Evolutionary conservation across 2,113 vertebrate genomes (phyloP).

Genomic region (Urocolius indicus): DNA sequence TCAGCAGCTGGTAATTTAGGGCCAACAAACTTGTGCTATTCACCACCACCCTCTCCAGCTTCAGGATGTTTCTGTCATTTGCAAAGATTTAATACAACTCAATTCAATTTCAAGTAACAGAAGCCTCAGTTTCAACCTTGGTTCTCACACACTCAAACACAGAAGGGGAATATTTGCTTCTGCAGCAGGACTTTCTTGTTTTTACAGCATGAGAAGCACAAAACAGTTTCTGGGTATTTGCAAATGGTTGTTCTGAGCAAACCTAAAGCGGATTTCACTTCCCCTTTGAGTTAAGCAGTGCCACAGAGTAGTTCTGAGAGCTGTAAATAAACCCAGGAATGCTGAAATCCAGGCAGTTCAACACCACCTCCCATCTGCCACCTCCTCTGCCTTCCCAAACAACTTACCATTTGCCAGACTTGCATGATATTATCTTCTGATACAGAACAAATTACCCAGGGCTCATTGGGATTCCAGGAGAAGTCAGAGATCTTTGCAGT

Average conservation of each 20-base stretch:
- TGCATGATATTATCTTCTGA: slow-evolving; percentile 99
- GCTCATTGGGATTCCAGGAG: slow-evolving; percentile 99
- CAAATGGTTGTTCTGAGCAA: not conserved
- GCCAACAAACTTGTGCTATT: not conserved
- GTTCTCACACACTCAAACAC: not conserved
- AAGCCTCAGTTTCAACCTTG: not conserved
- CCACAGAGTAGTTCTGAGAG: not conserved
- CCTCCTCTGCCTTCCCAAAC: not conserved
- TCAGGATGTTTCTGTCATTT: not conserved
- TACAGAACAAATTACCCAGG: slow-evolving; percentile 99
- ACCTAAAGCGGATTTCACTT: not conserved
- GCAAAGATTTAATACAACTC: not conserved
- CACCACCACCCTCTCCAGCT: not conserved
- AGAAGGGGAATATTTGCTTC: not conserved
- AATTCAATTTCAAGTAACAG: not conserved
- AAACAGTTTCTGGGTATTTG: not conserved
- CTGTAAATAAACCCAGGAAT: not conserved
- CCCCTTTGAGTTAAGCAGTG: not conserved
- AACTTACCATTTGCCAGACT: slow-evolving; percentile 97
- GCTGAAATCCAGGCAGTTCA: not conserved
- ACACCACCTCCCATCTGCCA: not conserved
- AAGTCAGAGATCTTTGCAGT: slow-evolving; percentile 99
- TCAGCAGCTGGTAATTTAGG: not conserved
- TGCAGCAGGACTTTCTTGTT: not conserved
- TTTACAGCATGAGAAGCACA: not conserved